These are phyloP conservation scores for Crocallis elinguaria DNA, from an alignment of 2,888 invertebrate species.

Conservation along the genomic window DNA sequence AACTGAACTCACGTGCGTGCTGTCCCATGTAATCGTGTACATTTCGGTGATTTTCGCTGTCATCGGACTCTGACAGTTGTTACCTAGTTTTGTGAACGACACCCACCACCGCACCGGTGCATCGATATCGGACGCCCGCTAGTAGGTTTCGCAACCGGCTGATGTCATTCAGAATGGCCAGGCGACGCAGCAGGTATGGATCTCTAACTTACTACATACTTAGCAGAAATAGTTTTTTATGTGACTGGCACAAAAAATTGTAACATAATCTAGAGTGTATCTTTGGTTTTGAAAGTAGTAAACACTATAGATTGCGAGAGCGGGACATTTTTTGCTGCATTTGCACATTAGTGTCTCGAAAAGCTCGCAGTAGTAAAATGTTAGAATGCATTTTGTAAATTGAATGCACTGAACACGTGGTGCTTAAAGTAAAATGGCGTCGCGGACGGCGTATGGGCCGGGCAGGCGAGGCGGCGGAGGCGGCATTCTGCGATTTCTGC, in stretches of 20 bases:
- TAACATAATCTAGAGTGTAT: neutral
- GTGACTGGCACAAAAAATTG: too few species aligned
- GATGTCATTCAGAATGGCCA: conserved; percentile 69
- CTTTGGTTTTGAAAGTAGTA: neutral
- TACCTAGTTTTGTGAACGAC: too few species aligned
- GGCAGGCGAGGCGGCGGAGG: conserved; percentile 20
- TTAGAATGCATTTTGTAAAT: conserved; percentile 32
- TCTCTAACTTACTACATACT: neutral
- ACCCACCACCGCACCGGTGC: too few species aligned
- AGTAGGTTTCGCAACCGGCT: conserved; percentile 47
- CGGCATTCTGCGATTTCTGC: conserved; percentile 27
- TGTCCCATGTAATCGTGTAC: neutral
- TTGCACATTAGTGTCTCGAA: neutral
- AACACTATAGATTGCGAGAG: neutral
- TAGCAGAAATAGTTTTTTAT: too few species aligned
- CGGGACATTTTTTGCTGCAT: neutral
- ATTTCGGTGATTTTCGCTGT: conserved; percentile 15
- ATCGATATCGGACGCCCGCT: conserved; percentile 44
- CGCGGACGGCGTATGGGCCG: conserved; percentile 35
- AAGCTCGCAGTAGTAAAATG: neutral
- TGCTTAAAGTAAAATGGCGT: conserved; percentile 78
- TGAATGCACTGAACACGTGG: conserved; percentile 73
- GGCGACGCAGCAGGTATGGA: conserved; percentile 56
- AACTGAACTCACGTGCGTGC: conserved; percentile 2
- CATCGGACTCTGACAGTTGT: conserved; percentile 11